phyloP scores from a whole-genome alignment of 2,113 vertebrate species.

The Heterochromis multidens region DNA sequence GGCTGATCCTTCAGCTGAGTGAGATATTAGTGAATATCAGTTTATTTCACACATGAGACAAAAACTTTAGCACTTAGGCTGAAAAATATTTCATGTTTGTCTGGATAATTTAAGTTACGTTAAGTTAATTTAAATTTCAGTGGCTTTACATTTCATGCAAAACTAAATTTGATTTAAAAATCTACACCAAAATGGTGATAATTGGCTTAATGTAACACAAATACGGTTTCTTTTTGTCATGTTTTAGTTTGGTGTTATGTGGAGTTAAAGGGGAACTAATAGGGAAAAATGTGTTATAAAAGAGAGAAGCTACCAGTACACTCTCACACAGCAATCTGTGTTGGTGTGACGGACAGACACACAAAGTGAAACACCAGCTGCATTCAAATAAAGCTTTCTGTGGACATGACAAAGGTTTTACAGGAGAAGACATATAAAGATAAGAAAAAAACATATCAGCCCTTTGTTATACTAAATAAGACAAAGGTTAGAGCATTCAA shows the following conservation, averaged over 20 bases:
- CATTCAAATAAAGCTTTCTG: neutral
- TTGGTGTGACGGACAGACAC: neutral
- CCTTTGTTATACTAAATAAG: neutral
- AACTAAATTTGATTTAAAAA: too few species aligned
- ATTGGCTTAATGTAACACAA: neutral
- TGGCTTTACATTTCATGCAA: neutral
- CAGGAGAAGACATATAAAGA: neutral
- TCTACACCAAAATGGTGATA: neutral
- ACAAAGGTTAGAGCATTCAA: conserved; percentile 29
- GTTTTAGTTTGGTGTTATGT: neutral
- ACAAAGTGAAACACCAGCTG: conserved; percentile 19
- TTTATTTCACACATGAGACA: conserved; percentile 3
- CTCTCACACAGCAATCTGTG: neutral
- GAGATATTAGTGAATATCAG: neutral
- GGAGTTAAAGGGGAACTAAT: conserved; percentile 9
- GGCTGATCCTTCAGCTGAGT: neutral
- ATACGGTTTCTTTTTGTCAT: neutral
- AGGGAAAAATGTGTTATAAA: neutral
- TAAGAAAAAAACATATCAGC: neutral
- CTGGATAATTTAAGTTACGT: neutral
- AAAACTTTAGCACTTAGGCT: neutral
- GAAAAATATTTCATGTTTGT: neutral
- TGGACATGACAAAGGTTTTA: neutral
- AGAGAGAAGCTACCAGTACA: neutral
- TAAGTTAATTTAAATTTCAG: neutral